A percentile compares a stretch with the other conserved stretches of the same genome.
phyloP scores from a whole-genome alignment of 2,888 invertebrate genomes.

The Folsomia manolachei region DNA sequence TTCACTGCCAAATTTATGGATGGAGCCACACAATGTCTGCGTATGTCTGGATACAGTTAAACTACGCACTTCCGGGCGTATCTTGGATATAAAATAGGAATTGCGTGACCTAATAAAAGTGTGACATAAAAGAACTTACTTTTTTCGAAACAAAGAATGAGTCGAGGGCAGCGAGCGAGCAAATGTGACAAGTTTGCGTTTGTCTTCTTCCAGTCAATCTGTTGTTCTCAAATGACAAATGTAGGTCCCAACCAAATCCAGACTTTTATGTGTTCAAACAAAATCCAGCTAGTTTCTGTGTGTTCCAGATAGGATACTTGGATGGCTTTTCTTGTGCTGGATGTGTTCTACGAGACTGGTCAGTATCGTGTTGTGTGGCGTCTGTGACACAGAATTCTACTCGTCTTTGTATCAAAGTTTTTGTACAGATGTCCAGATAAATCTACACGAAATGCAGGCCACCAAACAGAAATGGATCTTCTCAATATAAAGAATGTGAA shows the following conservation, averaged over 20 bases:
- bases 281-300: neutral
- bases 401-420: neutral
- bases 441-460: too few relatives aligned
- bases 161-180: too few relatives aligned
- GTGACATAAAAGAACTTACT: neutral
- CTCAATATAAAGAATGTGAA: too few relatives aligned
- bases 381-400: neutral
- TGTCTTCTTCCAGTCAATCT: neutral
- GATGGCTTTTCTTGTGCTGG: neutral
- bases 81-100: neutral
- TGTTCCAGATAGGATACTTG: neutral
- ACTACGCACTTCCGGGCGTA: neutral
- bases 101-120: neutral
- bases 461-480: too few relatives aligned
- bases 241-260: neutral
- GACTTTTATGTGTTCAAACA: neutral
- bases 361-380: neutral
- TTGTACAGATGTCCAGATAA: neutral
- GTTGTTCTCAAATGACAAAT: neutral
- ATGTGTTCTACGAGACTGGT: too few relatives aligned
- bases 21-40: too few relatives aligned
- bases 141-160: neutral
- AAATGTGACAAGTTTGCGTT: neutral
- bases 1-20: neutral
- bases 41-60: neutral